Evolutionary conservation across 1,140 invertebrate species (phyloP).

Genomic region (Megalonaias nervosa): DNA sequence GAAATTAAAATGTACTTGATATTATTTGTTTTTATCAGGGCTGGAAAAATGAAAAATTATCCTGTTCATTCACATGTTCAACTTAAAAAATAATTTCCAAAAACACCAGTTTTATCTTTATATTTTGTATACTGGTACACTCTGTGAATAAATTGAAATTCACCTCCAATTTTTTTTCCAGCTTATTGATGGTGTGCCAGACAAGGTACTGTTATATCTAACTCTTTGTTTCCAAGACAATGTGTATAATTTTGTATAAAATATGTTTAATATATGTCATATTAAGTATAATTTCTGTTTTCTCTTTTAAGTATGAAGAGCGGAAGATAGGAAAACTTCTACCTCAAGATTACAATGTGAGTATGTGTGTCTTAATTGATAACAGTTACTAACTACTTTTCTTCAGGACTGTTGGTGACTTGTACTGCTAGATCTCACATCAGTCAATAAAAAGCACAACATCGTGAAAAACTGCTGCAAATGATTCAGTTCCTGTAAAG

Average conservation of each 20-base stretch:
- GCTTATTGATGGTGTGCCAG: neutral
- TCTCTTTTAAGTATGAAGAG: constrained; percentile 44
- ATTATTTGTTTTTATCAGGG: no score
- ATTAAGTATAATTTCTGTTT: constrained; percentile 2
- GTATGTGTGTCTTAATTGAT: neutral
- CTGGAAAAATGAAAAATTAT: no score
- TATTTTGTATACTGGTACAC: neutral
- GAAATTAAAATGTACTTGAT: no score
- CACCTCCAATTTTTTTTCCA: neutral
- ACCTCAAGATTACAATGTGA: constrained; percentile 35
- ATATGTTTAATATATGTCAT: constrained; percentile 4
- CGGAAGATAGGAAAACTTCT: constrained; percentile 42
- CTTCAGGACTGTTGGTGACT: no score
- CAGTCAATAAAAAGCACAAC: no score
- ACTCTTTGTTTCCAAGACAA: neutral
- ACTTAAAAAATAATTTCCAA: no score
- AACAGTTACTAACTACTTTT: no score
- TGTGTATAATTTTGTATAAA: constrained; percentile 9
- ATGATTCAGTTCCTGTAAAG: no score
- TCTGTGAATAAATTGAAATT: neutral
- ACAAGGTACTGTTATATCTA: neutral
- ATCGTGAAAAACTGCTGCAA: no score
- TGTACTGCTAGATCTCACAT: no score
- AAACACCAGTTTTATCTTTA: no score
- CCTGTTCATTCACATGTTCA: no score